phyloP scores from a whole-genome alignment of 2,888 invertebrate genomes.

The Lasioglossum morio region DNA sequence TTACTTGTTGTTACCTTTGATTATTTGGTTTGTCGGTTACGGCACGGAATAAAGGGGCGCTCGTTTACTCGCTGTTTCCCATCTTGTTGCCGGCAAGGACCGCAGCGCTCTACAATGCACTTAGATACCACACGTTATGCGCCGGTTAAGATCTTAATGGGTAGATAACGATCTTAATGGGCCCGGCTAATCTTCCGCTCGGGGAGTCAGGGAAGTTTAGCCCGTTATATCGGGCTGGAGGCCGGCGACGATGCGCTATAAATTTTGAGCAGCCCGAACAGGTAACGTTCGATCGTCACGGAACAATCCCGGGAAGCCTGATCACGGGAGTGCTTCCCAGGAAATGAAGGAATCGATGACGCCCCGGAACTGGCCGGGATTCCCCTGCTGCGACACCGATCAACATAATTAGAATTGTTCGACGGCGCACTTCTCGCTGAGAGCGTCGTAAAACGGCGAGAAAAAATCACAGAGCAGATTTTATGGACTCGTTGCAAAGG shows the following conservation, averaged over 20 bases:
- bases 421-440: background rate
- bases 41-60: background rate
- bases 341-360: constrained; percentile 17
- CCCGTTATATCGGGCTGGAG: constrained; percentile 14
- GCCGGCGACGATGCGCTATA: constrained; percentile 40
- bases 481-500: background rate
- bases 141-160: constrained; percentile 51
- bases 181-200: constrained; percentile 45
- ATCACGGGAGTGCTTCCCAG: constrained; percentile 27
- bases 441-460: background rate
- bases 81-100: background rate
- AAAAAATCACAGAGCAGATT: background rate
- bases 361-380: background rate
- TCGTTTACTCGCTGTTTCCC: background rate
- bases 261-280: constrained; percentile 42
- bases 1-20: background rate
- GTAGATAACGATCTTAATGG: constrained; percentile 52
- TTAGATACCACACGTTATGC: constrained; percentile 12
- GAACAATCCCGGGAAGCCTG: constrained; percentile 12
- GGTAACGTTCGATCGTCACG: constrained; percentile 48
- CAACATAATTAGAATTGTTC: constrained; percentile 29
- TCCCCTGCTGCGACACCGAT: background rate
- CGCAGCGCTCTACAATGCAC: background rate
- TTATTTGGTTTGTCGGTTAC: background rate
- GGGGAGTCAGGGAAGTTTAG: constrained; percentile 31